Evolutionary conservation across 2,113 vertebrate species (phyloP), one percentile per base, ranked within the genome.

Genomic region (Salvelinus namaycush): DNA sequence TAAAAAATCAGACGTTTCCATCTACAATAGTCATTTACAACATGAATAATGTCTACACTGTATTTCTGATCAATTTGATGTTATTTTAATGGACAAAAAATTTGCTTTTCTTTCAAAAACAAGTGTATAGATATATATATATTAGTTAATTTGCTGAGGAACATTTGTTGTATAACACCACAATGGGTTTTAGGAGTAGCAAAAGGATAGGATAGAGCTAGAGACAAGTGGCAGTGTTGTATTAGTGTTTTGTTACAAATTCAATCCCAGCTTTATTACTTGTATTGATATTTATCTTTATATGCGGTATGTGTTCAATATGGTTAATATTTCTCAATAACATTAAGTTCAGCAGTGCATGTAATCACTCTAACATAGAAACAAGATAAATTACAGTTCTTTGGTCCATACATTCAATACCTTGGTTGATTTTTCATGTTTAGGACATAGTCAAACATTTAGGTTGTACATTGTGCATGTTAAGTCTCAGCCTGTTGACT

Each of bases 381-480:
- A 18, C 59, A 64, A 60, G 59, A 60, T 22, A 22, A n/a, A 60
- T 20, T 7, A 14, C n/a, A n/a, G 18, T 60, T 60, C 39, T 7
- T 60, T 22, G 39, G 51, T 60, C 20, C 18, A n/a, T 60, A 22
- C 12, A 60, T 12, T 60, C 4, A 22, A 60, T 2, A 60, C 5
- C 7, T 20, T 14, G n/a, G 59, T 60, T 22, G 51, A 60, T n/a
- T 22, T 4, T n/a, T 60, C 20, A 60, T 60, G n/a, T 60, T 60
- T 22, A 60, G 20, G 20, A 27, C 8, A 72, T 64, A 9, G 39
- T 34, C 70, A 4, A 24, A 77, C 34, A 84, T 86, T 82, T 86
- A 78, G 85, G 81, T 74, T 92, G 76, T 80, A 89, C 84, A 72
- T 80, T 87, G 79, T 92, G 87, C 86, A 91, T 89, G 85, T 83